Evolutionary conservation across 2,888 invertebrate genomes (phyloP).

Genomic region (Callinectes sapidus): DNA sequence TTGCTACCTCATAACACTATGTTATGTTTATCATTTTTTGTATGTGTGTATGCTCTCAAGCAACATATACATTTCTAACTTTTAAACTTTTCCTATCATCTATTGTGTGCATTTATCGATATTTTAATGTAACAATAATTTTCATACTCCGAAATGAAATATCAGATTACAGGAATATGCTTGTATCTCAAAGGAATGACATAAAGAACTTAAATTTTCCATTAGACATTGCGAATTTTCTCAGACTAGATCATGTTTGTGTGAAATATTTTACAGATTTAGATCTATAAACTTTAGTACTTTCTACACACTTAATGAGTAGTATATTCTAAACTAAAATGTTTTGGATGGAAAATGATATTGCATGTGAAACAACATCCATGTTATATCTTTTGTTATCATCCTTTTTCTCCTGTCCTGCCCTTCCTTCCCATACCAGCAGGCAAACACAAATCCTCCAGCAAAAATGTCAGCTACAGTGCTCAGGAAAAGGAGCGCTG

Average conservation of each 20-base stretch:
- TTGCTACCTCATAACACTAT: neutral
- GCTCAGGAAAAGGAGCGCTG: neutral
- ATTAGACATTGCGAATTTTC: neutral
- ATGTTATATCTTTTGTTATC: constrained; percentile 2
- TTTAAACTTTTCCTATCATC: neutral
- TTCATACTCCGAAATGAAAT: neutral
- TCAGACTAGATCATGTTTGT: neutral
- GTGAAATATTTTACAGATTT: neutral
- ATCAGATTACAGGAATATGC: neutral
- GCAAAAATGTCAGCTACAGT: constrained; percentile 15
- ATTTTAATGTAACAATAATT: neutral
- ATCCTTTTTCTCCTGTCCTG: neutral
- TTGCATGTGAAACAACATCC: neutral
- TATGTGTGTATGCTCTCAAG: neutral
- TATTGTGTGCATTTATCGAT: neutral
- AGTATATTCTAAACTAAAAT: neutral
- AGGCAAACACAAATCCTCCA: neutral
- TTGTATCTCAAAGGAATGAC: neutral
- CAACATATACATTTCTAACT: neutral
- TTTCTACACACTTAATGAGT: neutral
- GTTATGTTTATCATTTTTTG: neutral
- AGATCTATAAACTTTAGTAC: neutral
- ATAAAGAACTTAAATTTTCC: neutral
- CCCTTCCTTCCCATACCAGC: neutral
- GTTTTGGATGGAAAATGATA: constrained; percentile 10